Percentiles rank a stretch among this genome's conserved stretches.
Evolutionary conservation across 2,113 vertebrate genomes (phyloP).

Genomic region (Camelus bactrianus): DNA sequence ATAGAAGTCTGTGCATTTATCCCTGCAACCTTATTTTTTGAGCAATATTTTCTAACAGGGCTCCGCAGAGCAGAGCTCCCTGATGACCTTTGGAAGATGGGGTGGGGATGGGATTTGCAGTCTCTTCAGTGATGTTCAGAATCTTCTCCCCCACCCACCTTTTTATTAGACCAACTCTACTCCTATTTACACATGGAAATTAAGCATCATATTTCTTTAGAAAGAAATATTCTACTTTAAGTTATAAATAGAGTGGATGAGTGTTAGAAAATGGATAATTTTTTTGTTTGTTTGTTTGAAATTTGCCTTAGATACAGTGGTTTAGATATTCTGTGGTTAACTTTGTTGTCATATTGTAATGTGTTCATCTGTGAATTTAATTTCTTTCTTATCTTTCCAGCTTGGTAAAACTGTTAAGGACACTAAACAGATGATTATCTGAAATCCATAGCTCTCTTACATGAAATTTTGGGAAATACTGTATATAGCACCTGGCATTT

Average conservation of each 20-base stretch:
- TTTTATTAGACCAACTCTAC: not conserved
- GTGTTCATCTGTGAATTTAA: not conserved
- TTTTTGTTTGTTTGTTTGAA: not conserved
- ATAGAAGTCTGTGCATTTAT: not conserved
- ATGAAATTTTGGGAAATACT: not conserved
- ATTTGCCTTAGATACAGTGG: not conserved
- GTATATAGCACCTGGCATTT: not conserved
- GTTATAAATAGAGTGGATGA: not conserved
- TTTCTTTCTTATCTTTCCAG: conserved; percentile 12
- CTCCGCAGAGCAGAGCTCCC: not conserved
- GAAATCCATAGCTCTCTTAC: not conserved
- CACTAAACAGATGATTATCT: conserved; percentile 4
- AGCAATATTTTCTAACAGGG: not conserved
- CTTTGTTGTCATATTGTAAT: not conserved
- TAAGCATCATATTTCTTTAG: not conserved
- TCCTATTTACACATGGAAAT: not conserved
- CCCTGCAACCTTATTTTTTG: not conserved
- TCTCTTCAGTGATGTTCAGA: not conserved
- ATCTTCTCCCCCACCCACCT: not conserved
- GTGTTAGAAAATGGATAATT: not conserved
- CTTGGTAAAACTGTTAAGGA: not conserved
- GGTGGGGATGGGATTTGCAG: not conserved
- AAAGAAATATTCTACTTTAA: not conserved
- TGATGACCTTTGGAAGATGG: not conserved
- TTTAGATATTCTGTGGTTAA: not conserved